Base-by-base conservation (phyloP, 2,888 invertebrate species). In the Ceramica pisi region DNA sequence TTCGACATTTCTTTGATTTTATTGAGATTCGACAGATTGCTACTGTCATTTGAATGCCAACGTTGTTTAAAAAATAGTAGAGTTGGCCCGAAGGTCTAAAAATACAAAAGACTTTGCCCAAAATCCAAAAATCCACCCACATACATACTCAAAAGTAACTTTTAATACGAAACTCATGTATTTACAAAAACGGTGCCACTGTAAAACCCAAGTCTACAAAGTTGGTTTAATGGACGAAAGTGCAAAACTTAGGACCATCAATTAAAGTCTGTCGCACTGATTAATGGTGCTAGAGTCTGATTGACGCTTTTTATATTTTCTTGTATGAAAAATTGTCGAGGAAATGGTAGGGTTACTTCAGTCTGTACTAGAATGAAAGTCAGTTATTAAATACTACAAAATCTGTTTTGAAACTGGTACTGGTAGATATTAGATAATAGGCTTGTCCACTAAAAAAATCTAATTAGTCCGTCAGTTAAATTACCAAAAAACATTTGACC, bases 171-270 rank as follows among this genome's bases (percentile, higher is more conserved):
- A 71, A 66, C 53, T 53, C 71, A 10, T 72, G 77, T 81, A 75
- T 67, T 53, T 26, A 63, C 65, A 69, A 81, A 77, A 77, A 59
- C 50, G 44, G 56, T 67, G 8, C 21, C 21, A 31, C 46, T 56
- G 55, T 63, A 73, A 69, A 78, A 64, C 69, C 69, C 31, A 46
- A 64, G 77, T 61, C 48, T 60, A 19, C 53, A 31, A 41, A 68
- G 67, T 80, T 71, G 46, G 38, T 46, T 41, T 71, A 83, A 83
- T 83, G 83, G 81, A 74, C 75, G 81, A 74, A 70, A 70, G 48
- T 62, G 78, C 73, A 71, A 69, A 77, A 80, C 68, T 75, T 67
- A 46, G 7, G 57, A 67, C 71, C 80, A 82, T 82, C 53, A 80
- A 82, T 82, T 80, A 64, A 61, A 67, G 71, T 72, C 74, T 51